phyloP scores from a whole-genome alignment of 2,113 vertebrate species.

The Phyllostomus hastatus region DNA sequence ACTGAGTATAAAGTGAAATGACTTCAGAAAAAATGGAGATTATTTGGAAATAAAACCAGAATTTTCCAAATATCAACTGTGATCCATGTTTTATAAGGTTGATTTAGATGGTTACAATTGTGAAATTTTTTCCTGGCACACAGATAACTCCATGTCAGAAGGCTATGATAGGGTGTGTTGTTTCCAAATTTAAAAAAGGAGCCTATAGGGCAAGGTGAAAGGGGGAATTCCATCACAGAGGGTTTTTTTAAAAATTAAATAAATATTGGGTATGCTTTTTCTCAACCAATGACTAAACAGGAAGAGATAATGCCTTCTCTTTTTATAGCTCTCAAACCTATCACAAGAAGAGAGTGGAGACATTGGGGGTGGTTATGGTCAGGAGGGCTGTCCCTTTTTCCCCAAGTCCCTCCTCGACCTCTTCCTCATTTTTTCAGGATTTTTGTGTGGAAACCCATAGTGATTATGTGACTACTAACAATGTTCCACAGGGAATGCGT shows the following conservation, averaged over 20 bases:
- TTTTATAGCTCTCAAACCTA: not conserved
- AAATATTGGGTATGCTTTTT: not conserved
- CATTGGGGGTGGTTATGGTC: not conserved
- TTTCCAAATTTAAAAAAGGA: slow-evolving; percentile 14
- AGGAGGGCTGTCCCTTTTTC: not conserved
- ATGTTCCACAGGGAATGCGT: not conserved
- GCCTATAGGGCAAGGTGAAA: not conserved
- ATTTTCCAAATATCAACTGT: slow-evolving; percentile 54
- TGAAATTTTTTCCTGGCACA: not conserved
- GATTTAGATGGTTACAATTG: slow-evolving; percentile 14
- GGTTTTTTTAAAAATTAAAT: slow-evolving; percentile 11
- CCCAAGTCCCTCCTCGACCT: not conserved
- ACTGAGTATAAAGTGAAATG: slow-evolving; percentile 30
- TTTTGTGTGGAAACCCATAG: not conserved
- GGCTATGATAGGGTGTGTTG: not conserved
- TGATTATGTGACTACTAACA: not conserved
- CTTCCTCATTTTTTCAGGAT: not conserved
- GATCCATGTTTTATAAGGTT: slow-evolving; percentile 35
- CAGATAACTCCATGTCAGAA: not conserved
- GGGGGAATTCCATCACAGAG: not conserved
- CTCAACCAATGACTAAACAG: not conserved
- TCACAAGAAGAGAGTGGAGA: not conserved
- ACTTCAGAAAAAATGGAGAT: slow-evolving; percentile 35
- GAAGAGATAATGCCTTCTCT: not conserved
- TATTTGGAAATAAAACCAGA: slow-evolving; percentile 55